Evolutionary conservation across 2,113 vertebrate genomes (phyloP).

Genomic region (Ictalurus punctatus): DNA sequence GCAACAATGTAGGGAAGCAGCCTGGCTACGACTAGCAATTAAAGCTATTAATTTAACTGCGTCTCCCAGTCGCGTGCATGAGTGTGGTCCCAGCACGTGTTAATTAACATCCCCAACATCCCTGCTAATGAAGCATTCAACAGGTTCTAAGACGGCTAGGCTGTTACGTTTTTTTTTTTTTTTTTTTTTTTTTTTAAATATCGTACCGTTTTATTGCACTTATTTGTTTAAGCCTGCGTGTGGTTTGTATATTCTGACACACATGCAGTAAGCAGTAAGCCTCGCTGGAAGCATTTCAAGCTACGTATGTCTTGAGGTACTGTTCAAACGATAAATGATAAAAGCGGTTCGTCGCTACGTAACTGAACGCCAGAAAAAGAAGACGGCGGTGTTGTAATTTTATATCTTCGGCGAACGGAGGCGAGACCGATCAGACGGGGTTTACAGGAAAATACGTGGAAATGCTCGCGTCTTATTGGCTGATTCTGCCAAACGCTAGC

Average conservation of each 20-base stretch:
- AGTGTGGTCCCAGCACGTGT: neutral
- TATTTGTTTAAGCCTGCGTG: too few species aligned
- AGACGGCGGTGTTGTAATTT: too few species aligned
- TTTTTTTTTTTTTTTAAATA: too few species aligned
- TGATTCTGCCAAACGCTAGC: too few species aligned
- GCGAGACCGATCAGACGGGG: too few species aligned
- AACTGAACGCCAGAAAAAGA: too few species aligned
- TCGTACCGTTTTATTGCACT: neutral
- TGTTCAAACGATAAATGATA: neutral
- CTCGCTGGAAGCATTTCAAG: neutral
- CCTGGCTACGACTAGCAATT: neutral
- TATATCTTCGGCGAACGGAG: too few species aligned
- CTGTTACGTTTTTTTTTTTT: neutral
- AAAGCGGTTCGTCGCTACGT: too few species aligned
- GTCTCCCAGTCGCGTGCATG: neutral
- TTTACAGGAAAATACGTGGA: too few species aligned
- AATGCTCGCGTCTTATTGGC: too few species aligned
- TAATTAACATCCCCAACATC: constrained; percentile 5
- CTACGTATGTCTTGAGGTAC: neutral
- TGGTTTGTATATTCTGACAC: neutral
- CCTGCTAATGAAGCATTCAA: constrained; percentile 2
- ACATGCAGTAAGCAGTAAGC: neutral
- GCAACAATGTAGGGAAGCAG: neutral
- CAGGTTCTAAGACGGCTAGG: neutral
- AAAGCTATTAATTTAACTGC: constrained; percentile 20